These are phyloP conservation scores for Palloptera scutellata DNA, from an alignment of 2,888 invertebrate genomes.

Conservation along the genomic window DNA sequence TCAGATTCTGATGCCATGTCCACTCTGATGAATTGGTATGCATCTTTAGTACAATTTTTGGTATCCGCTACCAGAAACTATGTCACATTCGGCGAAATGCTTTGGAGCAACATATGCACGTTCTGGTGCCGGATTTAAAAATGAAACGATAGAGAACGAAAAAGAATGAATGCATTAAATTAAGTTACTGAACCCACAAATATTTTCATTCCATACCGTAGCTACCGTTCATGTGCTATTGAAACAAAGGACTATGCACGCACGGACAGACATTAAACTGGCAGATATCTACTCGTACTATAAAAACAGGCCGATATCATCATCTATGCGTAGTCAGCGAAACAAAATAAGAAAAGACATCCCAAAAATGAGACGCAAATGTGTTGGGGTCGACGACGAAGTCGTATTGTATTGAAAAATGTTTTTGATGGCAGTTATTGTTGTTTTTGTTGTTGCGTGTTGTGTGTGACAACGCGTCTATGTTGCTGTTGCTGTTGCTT, in stretches of 20 bases:
- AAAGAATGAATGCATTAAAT: conserved; percentile 1
- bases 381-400: conserved; percentile 34
- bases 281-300: neutral
- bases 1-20: too few relatives aligned
- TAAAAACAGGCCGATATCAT: neutral
- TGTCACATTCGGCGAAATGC: conserved; percentile 3
- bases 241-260: neutral
- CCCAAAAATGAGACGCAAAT: conserved; percentile 8
- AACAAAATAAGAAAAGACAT: conserved; percentile 7
- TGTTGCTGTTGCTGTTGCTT: conserved; percentile 25
- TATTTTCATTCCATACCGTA: conserved; percentile 22
- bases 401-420: conserved; percentile 58
- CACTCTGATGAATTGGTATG: too few relatives aligned
- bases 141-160: conserved; percentile 1
- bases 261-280: conserved; percentile 4
- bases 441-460: conserved; percentile 20
- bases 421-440: conserved; percentile 35
- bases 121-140: conserved; percentile 9
- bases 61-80: neutral
- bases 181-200: conserved; percentile 2
- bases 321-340: conserved; percentile 3
- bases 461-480: conserved; percentile 29
- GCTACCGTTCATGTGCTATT: too few relatives aligned
- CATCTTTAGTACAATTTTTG: neutral
- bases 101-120: conserved; percentile 19